These are phyloP conservation scores for Caenorhabditis remanei DNA, from an alignment of 1,140 invertebrate genomes.

Conservation along the genomic window DNA sequence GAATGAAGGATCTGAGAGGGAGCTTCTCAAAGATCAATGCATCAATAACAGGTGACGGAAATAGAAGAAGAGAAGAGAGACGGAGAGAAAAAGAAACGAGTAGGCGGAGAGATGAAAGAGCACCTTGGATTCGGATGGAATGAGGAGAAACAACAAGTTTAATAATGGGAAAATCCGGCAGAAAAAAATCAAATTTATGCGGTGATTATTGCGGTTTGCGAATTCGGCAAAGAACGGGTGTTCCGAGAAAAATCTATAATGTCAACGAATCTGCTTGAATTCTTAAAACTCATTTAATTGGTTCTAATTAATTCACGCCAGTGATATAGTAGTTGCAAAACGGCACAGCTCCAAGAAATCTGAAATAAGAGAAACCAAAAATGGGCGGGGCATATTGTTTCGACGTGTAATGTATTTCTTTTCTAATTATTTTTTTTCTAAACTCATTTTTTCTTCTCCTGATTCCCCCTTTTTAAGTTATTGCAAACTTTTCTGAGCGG, in stretches of 20 bases:
- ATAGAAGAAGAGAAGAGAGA: not conserved
- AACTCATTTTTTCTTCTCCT: not conserved
- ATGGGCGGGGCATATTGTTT: too few species aligned
- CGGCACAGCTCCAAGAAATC: too few species aligned
- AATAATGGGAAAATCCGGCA: not conserved
- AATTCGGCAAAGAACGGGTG: too few species aligned
- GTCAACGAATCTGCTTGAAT: too few species aligned
- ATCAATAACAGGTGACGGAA: slow-evolving; percentile 32
- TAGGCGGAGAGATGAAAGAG: slow-evolving; percentile 54
- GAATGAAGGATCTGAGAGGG: not conserved
- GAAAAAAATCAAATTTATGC: not conserved
- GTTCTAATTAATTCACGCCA: too few species aligned
- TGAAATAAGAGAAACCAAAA: too few species aligned
- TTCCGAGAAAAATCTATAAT: too few species aligned
- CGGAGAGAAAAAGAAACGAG: not conserved
- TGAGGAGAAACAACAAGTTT: not conserved
- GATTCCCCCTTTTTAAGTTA: not conserved
- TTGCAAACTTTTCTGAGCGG: not conserved
- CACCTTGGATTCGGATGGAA: not conserved
- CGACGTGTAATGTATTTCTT: too few species aligned
- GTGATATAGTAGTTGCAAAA: too few species aligned
- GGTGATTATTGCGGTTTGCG: too few species aligned
- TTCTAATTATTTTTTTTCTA: too few species aligned
- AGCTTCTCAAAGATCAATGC: slow-evolving; percentile 12
- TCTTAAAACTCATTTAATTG: too few species aligned